phyloP scores from a whole-genome alignment of 2,113 vertebrate genomes.

The Sapajus apella region DNA sequence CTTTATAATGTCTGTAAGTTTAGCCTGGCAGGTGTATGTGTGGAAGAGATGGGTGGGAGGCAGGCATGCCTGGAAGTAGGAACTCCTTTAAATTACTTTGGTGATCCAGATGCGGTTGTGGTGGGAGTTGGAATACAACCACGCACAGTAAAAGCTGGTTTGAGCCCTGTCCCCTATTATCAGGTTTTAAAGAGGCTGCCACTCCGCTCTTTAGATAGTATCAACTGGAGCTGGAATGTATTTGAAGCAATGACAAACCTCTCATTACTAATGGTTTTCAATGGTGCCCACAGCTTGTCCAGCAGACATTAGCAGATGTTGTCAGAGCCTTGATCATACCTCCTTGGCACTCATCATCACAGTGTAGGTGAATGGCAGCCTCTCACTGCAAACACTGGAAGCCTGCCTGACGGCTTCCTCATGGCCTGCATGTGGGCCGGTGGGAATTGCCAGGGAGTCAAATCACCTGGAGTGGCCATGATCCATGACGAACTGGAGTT shows the following conservation, averaged over 20 bases:
- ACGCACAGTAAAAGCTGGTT: not conserved
- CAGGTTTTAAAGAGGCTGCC: not conserved
- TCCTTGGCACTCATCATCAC: not conserved
- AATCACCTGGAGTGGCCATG: not conserved
- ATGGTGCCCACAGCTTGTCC: not conserved
- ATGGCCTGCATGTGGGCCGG: not conserved
- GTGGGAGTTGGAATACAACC: not conserved
- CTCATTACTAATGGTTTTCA: not conserved
- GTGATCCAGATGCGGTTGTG: not conserved
- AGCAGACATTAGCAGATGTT: not conserved
- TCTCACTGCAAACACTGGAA: not conserved
- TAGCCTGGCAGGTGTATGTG: not conserved
- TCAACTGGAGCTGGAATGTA: not conserved
- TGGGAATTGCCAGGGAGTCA: not conserved
- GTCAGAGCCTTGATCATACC: not conserved
- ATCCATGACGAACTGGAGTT: not conserved
- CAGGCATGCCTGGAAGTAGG: not conserved
- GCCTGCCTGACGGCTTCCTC: not conserved
- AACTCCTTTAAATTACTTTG: not conserved
- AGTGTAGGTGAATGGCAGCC: not conserved
- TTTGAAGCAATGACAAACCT: not conserved
- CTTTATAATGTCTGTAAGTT: not conserved
- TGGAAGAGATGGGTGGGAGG: not conserved
- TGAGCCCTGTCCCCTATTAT: not conserved
- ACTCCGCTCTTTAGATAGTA: not conserved